Evolutionary conservation across 1,140 invertebrate species (phyloP).

Genomic region (Radopholus similis): DNA sequence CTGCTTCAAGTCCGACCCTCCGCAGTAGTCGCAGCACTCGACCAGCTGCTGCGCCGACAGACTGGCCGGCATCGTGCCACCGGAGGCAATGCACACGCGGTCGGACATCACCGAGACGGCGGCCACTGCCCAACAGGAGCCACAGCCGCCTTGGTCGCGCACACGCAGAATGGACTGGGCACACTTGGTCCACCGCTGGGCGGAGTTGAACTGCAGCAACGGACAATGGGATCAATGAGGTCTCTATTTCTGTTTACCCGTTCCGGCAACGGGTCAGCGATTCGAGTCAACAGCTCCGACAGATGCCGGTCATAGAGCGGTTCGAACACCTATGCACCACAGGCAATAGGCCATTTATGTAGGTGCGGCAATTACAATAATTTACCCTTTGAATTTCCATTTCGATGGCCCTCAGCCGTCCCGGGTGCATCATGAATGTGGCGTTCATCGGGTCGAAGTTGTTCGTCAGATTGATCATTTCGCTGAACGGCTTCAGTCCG

Average conservation of each 20-base stretch:
- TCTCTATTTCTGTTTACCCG: too few species aligned
- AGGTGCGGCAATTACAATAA: background rate
- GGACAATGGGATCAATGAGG: too few species aligned
- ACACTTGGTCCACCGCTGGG: conserved; percentile 17
- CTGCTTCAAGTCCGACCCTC: conserved; percentile 3
- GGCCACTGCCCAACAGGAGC: conserved; percentile 22
- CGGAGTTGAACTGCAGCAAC: conserved; percentile 19
- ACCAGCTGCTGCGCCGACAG: conserved; percentile 17
- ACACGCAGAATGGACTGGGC: conserved; percentile 15
- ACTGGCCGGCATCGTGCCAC: background rate
- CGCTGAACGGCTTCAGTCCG: conserved; percentile 10
- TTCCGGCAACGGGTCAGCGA: background rate
- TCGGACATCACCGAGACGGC: conserved; percentile 18
- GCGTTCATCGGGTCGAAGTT: conserved; percentile 14
- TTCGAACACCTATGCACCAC: background rate
- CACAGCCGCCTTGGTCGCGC: conserved; percentile 24
- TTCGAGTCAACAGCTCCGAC: background rate
- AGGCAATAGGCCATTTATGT: background rate
- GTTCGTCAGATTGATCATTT: conserved; percentile 11
- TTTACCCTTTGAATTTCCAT: conserved; percentile 1
- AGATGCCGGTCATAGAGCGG: background rate
- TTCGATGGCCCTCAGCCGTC: conserved; percentile 3
- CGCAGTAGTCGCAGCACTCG: conserved; percentile 19
- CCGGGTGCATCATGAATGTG: conserved; percentile 13
- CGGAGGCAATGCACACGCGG: conserved; percentile 21